Conservation (phyloP, 2,797 vertebrate genomes). For the Anolis apletophallus region DNA sequence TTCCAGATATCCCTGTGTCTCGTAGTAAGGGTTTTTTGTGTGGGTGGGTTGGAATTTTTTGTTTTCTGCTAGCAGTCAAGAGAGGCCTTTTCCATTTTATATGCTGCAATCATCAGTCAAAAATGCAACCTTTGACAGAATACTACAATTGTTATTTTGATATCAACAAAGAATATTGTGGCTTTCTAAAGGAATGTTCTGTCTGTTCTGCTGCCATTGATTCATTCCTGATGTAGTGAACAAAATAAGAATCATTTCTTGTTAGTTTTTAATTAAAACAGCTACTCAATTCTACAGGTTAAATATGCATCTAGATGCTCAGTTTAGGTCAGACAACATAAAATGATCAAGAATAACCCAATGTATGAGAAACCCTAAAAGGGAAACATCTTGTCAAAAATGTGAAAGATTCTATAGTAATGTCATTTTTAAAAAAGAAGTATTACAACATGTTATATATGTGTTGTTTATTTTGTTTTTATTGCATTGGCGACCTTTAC, state of each 20-base stretch:
- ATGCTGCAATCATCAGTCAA: conserved; percentile 21
- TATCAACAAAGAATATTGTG: conserved; percentile 26
- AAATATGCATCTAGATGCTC: neutral
- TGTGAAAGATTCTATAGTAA: neutral
- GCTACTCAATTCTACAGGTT: neutral
- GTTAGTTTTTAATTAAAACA: neutral
- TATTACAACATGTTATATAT: neutral
- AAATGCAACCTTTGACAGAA: conserved; percentile 1
- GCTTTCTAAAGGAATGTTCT: conserved; percentile 18
- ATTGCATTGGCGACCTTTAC: neutral
- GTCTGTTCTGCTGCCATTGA: neutral
- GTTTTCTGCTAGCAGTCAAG: neutral
- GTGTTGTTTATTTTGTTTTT: neutral
- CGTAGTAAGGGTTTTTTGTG: neutral
- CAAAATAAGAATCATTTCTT: neutral
- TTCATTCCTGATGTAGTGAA: neutral
- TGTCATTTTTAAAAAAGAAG: neutral
- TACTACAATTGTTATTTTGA: conserved; percentile 31
- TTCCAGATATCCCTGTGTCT: neutral
- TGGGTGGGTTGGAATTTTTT: neutral
- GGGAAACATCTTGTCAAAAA: neutral
- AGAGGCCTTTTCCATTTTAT: conserved; percentile 4
- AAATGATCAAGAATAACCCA: neutral
- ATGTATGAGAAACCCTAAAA: neutral
- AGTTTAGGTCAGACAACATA: neutral